Base-by-base conservation (phyloP, 2,888 invertebrate species). In the Doris montereyensis region DNA sequence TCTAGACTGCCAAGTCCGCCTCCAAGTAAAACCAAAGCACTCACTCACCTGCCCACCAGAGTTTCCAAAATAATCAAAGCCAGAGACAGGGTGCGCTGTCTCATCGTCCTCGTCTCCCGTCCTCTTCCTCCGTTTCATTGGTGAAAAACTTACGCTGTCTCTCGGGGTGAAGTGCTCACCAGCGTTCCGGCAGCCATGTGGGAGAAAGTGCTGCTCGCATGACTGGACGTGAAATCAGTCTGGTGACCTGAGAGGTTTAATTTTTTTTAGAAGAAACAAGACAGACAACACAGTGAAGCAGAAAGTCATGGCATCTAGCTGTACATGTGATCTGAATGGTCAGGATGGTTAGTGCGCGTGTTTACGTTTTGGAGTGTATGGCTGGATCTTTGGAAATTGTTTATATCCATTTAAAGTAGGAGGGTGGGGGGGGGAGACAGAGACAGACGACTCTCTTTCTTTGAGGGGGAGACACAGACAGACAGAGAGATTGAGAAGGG, bases 21-120 rank as follows among this genome's bases (percentile, higher is more conserved):
- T 26, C 4, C 60, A n/a, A n/a, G n/a, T n/a, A n/a, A 5, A 21
- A 72, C 21, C 2, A 68, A 5, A 52, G 1, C 0, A 5, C 30
- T 8, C 24, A 26, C n/a, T 73, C 71, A 82, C 79, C 73, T 81
- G 82, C n/a, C 60, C 72, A 17, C 84, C 81, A 13, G 82, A 83
- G 71, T 83, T 83, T 24, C 81, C 83, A 81, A 85, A 84, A 71
- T 85, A 85, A 74, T 85, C 84, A 82, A 85, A 85, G 8, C 82
- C 65, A 2, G 80, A 32, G 3, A 79, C 41, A 13, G 73, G 57
- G n/a, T 52, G 71, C 34, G n/a, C 67, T n/a, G 30, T 32, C 17
- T 52, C 65, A 28, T 74, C 76, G 17, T 74, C 82, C 57, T 77
- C 81, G 4, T 73, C 78, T 70, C 82, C 84, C 81, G 0, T 81